Base-by-base conservation (phyloP, 2,113 vertebrate genomes). In the Polypterus senegalus region DNA sequence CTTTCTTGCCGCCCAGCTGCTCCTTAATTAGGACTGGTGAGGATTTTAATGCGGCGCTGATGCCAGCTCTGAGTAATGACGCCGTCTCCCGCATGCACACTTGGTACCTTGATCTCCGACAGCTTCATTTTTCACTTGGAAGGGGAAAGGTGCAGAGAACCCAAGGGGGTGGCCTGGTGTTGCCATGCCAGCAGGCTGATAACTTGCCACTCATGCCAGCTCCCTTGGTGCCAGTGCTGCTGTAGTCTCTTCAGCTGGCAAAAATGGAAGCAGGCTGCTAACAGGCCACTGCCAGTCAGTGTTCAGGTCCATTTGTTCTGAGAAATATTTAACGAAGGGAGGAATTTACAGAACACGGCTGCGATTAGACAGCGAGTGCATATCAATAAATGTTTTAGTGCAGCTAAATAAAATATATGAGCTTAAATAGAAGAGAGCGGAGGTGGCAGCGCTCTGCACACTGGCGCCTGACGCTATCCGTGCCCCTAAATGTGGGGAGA, bases 361-460 rank as follows among this genome's bases (percentile, higher is more conserved):
- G 75, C 79, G 84, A 84, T 84, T 82, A 81, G 72, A 82, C 72
- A 66, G 62, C 71, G 70, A 76, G 79, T 71, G 74, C 63, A 70
- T 70, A 71, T 70, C 74, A 77, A 91, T 91, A 71, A 83, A 91
- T 91, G 84, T 92, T 94, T 91, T 77, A 91, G 76, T 75, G 57
- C 70, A 78, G 82, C 82, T 90, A 81, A 91, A 91, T 93, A 91
- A 92, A 91, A 88, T 80, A 88, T 82, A 81, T 74, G 69, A 71
- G 73, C 87, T 88, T 67, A 82, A 85, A 85, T 80, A 83, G 81
- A 81, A 81, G 84, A 80, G 77, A 76, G 74, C 67, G 68, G 76
- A 71, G 73, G 76, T 76, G 68, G 74, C 80, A 73, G 73, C 74
- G 71, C 73, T 58, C 65, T n/a, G n/a, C n/a, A n/a, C n/a, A n/a